Percentiles rank a stretch among this genome's conserved stretches.
These are phyloP conservation scores for Polydrusus tereticollis DNA, from an alignment of 2,888 invertebrate species.

Conservation along the genomic window DNA sequence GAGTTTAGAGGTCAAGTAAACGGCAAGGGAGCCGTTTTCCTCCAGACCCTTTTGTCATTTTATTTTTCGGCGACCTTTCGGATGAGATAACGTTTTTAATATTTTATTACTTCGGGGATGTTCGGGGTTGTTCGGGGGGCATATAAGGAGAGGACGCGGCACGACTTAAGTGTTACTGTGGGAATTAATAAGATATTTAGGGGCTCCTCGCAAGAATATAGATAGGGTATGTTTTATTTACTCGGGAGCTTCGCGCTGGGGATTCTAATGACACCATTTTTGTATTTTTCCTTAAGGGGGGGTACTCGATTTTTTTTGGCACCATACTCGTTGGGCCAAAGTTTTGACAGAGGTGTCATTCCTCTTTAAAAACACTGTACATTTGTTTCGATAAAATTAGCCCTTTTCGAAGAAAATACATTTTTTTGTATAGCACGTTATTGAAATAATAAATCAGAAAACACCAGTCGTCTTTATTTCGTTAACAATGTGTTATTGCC, in stretches of 20 bases:
- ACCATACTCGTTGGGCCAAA: no score
- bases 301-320: no score
- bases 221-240: conserved; percentile 41
- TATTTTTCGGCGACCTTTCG: conserved; percentile 43
- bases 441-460: no score
- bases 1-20: conserved; percentile 41
- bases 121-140: conserved; percentile 21
- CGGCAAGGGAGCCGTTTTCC: conserved; percentile 37
- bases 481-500: no score
- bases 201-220: conserved; percentile 37
- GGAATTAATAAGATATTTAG: conserved; percentile 49
- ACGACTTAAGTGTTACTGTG: conserved; percentile 47
- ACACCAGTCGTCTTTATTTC: no score
- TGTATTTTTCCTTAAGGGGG: neutral
- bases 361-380: no score
- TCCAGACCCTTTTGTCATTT: conserved; percentile 47
- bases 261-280: neutral
- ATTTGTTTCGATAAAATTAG: no score
- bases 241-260: neutral
- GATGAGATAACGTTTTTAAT: conserved; percentile 48
- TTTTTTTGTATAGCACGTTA: no score
- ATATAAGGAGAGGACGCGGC: conserved; percentile 39
- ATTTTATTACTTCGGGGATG: conserved; percentile 43
- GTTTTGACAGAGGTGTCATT: no score
- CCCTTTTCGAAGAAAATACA: no score